phyloP scores from a whole-genome alignment of 1,140 invertebrate genomes.

The Drosophila nigrodunni region DNA sequence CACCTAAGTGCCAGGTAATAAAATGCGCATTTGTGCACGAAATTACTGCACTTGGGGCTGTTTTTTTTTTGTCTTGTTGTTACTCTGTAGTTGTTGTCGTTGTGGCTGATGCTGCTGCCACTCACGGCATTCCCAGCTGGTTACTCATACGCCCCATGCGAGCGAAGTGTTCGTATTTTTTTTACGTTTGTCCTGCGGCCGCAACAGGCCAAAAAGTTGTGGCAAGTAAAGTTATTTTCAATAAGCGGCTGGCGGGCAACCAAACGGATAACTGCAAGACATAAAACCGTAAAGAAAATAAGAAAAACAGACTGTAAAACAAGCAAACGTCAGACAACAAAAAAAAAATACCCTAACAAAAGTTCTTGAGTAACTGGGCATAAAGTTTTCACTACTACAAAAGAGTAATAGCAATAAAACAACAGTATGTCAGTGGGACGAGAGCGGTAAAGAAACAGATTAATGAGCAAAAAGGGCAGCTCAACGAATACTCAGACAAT shows the following conservation, averaged over 20 bases:
- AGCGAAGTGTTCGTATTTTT: conserved; percentile 34
- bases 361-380: too few species aligned
- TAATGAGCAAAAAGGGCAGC: too few species aligned
- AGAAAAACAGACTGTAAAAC: conserved; percentile 11
- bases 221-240: conserved; percentile 67
- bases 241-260: conserved; percentile 37
- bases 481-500: too few species aligned
- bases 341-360: too few species aligned
- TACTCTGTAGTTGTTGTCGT: not conserved
- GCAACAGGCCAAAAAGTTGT: conserved; percentile 53
- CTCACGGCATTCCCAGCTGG: conserved; percentile 39
- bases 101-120: conserved; percentile 28
- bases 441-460: too few species aligned
- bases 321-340: too few species aligned
- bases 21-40: conserved; percentile 79
- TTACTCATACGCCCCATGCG: conserved; percentile 26
- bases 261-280: conserved; percentile 13
- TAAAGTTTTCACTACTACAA: too few species aligned
- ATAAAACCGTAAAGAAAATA: conserved; percentile 20
- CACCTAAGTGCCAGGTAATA: conserved; percentile 73
- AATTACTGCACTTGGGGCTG: conserved; percentile 66
- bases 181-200: conserved; percentile 34
- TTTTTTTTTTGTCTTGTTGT: conserved; percentile 30
- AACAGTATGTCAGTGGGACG: too few species aligned
- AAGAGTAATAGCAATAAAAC: too few species aligned